A percentile compares a stretch with the other conserved stretches of the same genome.
phyloP scores from a whole-genome alignment of 1,140 invertebrate species.

The Frieseomelitta varia region DNA sequence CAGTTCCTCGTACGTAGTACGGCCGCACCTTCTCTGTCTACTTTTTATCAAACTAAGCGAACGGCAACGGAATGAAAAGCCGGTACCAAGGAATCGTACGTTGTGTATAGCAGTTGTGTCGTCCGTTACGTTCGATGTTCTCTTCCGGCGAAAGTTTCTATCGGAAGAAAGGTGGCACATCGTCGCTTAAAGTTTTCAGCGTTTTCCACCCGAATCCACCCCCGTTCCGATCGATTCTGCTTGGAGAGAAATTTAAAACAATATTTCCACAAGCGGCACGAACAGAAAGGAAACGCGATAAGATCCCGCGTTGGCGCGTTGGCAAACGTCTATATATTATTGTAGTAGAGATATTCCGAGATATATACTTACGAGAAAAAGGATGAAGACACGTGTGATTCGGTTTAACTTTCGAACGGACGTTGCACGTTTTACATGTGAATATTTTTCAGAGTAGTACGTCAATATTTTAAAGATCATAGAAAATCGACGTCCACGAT shows the following conservation, averaged over 20 bases:
- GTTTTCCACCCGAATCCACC: too few relatives aligned
- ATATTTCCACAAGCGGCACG: conserved; percentile 8
- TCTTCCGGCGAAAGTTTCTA: neutral
- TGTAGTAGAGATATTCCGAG: too few relatives aligned
- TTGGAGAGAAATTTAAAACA: conserved; percentile 21
- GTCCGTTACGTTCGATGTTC: neutral
- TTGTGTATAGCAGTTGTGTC: too few relatives aligned
- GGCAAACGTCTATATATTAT: neutral
- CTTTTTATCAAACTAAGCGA: conserved; percentile 51
- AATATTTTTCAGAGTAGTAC: too few relatives aligned
- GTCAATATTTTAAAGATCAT: neutral
- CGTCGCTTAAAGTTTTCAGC: conserved; percentile 1
- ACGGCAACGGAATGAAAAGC: neutral
- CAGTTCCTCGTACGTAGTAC: neutral
- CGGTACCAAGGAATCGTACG: neutral
- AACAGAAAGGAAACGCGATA: neutral
- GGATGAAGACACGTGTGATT: neutral
- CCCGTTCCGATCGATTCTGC: neutral
- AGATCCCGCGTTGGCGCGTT: neutral
- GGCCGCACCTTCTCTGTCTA: conserved; percentile 43
- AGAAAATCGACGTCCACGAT: neutral
- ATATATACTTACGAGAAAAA: neutral
- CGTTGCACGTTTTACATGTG: too few relatives aligned
- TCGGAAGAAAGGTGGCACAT: neutral
- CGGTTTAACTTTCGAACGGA: neutral